Evolutionary conservation across 1,140 invertebrate genomes (phyloP).

Genomic region (Diabrotica virgifera): DNA sequence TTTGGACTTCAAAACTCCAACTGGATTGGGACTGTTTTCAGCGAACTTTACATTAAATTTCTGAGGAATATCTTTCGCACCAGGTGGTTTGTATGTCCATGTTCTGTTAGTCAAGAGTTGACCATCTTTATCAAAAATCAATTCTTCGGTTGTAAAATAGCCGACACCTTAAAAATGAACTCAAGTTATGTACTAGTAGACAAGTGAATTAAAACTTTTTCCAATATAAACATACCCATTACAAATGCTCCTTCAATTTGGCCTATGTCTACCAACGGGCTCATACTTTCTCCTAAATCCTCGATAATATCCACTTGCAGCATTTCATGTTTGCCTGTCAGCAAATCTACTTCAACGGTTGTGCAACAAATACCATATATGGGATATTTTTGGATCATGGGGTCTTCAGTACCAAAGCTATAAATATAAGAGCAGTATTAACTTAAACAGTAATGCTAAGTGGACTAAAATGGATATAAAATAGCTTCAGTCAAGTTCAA

Average conservation of each 20-base stretch:
- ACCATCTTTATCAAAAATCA: constrained; percentile 71
- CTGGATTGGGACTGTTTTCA: constrained; percentile 64
- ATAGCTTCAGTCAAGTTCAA: no score
- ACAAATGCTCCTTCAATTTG: constrained; percentile 84
- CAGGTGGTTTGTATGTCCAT: constrained; percentile 83
- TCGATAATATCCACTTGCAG: constrained; percentile 70
- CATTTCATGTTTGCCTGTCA: constrained; percentile 69
- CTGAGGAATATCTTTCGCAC: constrained; percentile 79
- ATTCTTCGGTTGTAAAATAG: constrained; percentile 73
- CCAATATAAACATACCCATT: constrained; percentile 60
- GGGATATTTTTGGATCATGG: constrained; percentile 14
- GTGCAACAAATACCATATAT: constrained; percentile 35
- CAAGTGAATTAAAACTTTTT: not conserved
- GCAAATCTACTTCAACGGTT: constrained; percentile 62
- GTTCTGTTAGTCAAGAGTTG: constrained; percentile 70
- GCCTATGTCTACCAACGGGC: constrained; percentile 77
- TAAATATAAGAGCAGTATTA: not conserved
- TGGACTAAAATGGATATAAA: no score
- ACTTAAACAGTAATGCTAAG: no score
- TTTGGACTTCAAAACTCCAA: constrained; percentile 77
- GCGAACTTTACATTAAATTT: constrained; percentile 76
- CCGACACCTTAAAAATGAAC: constrained; percentile 54
- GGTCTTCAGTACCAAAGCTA: not conserved
- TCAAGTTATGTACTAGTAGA: not conserved
- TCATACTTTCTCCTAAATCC: constrained; percentile 73